Conservation (phyloP, 2,797 vertebrate genomes). For the Craterocephalus amniculus region DNA sequence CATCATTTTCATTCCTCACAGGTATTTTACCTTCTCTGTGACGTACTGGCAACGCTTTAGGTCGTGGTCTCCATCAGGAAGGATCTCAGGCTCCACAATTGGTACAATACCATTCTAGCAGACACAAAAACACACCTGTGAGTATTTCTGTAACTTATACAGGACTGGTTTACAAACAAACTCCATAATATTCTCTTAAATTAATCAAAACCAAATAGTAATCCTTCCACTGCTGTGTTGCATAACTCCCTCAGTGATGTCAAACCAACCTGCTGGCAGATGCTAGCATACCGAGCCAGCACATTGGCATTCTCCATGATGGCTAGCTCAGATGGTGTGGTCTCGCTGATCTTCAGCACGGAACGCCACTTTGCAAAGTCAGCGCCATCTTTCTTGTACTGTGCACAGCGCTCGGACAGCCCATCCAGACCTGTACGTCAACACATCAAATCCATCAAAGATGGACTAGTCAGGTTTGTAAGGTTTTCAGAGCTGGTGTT, state of each 20-base stretch:
- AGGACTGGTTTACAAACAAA: not conserved
- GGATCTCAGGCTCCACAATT: conserved; percentile 97
- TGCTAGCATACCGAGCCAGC: conserved; percentile 96
- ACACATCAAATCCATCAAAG: conserved; percentile 25
- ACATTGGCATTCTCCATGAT: conserved; percentile 98
- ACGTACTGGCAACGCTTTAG: conserved; percentile 96
- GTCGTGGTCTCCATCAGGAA: conserved; percentile 97
- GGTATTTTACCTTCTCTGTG: conserved; percentile 90
- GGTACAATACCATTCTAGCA: conserved; percentile 96
- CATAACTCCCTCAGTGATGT: not conserved
- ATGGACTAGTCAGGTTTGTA: too few relatives aligned
- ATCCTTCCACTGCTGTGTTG: not conserved
- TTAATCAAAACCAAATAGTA: not conserved
- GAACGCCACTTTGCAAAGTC: conserved; percentile 98
- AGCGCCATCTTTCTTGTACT: conserved; percentile 97
- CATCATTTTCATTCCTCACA: not conserved
- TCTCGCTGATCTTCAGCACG: conserved; percentile 94
- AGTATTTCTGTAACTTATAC: not conserved
- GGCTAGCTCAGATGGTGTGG: conserved; percentile 92
- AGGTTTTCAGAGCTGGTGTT: not conserved
- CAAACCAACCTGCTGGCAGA: conserved; percentile 94
- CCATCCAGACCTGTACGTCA: conserved; percentile 90
- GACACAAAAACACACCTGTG: not conserved
- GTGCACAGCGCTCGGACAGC: conserved; percentile 94
- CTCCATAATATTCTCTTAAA: not conserved